Base-by-base conservation (phyloP, 2,797 vertebrate species). In the Leucoraja ocellata region DNA sequence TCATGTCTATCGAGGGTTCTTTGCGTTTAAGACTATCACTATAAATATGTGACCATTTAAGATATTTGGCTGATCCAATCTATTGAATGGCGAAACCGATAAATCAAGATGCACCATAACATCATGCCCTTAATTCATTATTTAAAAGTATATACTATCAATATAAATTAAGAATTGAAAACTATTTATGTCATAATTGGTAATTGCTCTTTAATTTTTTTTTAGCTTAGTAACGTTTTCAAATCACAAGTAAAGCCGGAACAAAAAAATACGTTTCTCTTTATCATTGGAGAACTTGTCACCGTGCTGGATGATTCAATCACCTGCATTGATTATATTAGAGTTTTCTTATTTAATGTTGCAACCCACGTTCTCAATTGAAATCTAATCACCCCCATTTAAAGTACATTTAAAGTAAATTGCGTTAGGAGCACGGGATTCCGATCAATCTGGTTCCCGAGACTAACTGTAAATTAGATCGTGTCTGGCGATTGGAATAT, bases 401-500 rank as follows among this genome's bases (percentile, higher is more conserved):
- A 76, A 74, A 90, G 36, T 71, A 90, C 46, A 46, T 46, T 46
- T 46, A 46, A 46, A 46, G 46, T 46, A 46, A 91, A 76, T 76
- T 54, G 90, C 68, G 76, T 92, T 92, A 46, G 46, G 25, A 28
- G 90, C 23, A 13, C 32, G n/a, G 65, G 71, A 25, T 92, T 74
- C 71, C 39, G 39, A 21, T 14, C 71, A 54, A 9, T 54, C 39
- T 13, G 39, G 32, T 18, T 39, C 25, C 5, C 46, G 11, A 73
- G 23, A 18, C 71, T n/a, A 46, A 21, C 71, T 92, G 36, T 54
- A 76, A 76, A 92, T 92, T 74, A 92, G 65, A 76, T 92, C 14
- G 21, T 58, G 90, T 92, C 39, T 73, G 63, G n/a, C 71, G 18
- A 25, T 21, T 73, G 28, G 36, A 46, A 46, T 65, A 32, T 39